Evolutionary conservation across 92 coral and sea anemone genomes (phyloP).

Genomic region (Virgularia gustaviana): DNA sequence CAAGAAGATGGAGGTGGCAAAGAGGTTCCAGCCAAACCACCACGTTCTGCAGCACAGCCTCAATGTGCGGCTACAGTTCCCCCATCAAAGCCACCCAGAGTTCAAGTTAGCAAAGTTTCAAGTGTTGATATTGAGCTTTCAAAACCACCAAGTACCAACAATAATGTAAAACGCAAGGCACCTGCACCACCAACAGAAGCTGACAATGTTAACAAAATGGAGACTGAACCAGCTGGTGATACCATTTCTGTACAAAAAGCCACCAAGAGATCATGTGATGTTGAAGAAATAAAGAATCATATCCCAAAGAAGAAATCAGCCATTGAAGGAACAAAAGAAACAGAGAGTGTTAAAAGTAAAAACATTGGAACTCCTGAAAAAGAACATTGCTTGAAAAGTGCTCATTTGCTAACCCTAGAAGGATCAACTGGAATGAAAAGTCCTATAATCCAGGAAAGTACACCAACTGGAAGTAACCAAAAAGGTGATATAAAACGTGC

Average conservation of each 20-base stretch:
- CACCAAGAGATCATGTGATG: conserved; percentile 8
- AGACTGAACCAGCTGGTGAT: background rate
- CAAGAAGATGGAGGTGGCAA: background rate
- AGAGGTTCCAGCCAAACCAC: conserved; percentile 5
- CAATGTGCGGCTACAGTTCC: background rate
- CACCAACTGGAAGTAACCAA: background rate
- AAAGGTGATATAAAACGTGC: conserved; percentile 17
- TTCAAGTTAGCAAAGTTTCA: no score
- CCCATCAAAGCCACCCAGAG: conserved; percentile 26
- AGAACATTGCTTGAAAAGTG: background rate
- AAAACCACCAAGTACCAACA: no score
- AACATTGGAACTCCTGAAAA: background rate
- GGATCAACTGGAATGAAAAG: background rate
- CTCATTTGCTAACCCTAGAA: no score
- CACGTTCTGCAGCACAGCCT: background rate
- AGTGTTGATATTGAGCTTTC: no score
- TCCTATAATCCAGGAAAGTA: conserved; percentile 18
- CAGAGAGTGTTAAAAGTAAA: background rate
- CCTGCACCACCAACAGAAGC: conserved; percentile 17
- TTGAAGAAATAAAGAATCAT: background rate
- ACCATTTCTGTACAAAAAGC: conserved; percentile 3
- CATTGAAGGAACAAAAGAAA: conserved; percentile 1
- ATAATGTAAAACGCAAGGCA: conserved; percentile 7
- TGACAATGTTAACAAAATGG: background rate
- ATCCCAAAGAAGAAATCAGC: conserved; percentile 21